Conservation (phyloP, 2,797 vertebrate genomes). For the Hydrocynus forskahlii region DNA sequence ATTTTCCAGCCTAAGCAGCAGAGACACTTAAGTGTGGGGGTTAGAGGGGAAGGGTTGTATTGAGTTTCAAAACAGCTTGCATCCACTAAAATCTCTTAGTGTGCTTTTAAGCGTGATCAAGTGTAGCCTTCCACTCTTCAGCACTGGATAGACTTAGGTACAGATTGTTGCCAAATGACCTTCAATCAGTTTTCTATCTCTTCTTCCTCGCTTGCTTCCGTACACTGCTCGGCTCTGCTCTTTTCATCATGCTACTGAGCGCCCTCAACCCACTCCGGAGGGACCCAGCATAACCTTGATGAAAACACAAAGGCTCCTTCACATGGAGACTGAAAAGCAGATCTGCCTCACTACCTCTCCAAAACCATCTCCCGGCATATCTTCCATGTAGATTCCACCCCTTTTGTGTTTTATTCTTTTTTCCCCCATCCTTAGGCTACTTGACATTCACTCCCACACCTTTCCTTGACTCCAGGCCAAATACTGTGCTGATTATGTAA, state of each 20-base stretch:
- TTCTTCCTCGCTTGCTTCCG: neutral
- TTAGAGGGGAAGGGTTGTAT: neutral
- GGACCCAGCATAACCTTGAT: constrained; percentile 8
- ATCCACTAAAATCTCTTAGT: neutral
- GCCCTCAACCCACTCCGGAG: neutral
- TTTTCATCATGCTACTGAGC: constrained; percentile 1
- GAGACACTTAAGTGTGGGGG: neutral
- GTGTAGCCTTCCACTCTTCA: neutral
- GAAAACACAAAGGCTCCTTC: constrained; percentile 16
- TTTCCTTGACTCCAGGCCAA: constrained; percentile 17
- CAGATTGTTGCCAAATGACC: neutral
- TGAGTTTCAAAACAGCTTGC: neutral
- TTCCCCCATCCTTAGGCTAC: constrained; percentile 10
- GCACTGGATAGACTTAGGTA: neutral
- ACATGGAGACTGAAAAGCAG: constrained; percentile 12
- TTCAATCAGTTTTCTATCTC: neutral
- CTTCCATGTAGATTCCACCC: constrained; percentile 19
- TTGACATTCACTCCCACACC: constrained; percentile 22
- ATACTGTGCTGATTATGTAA: constrained; percentile 29
- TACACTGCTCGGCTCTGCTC: neutral
- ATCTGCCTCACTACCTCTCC: constrained; percentile 1
- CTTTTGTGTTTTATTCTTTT: constrained; percentile 7
- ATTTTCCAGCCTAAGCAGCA: neutral
- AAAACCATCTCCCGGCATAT: neutral
- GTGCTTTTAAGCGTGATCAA: neutral